Percentiles rank a stretch among this genome's conserved stretches.
Evolutionary conservation across 2,113 vertebrate species (phyloP).

Genomic region (Gasterosteus nipponicus): DNA sequence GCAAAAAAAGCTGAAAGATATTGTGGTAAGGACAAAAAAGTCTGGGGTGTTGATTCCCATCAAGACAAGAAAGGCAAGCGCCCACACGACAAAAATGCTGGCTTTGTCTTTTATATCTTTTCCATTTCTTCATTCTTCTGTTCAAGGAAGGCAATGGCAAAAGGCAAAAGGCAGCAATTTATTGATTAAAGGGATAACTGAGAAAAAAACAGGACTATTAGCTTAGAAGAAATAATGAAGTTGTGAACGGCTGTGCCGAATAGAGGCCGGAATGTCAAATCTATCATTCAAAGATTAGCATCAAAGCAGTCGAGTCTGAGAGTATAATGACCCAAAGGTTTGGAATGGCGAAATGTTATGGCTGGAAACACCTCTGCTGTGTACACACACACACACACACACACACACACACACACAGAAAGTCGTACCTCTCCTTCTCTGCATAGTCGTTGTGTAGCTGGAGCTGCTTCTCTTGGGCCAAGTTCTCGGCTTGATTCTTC

Average conservation of each 20-base stretch:
- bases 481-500: slow-evolving; percentile 95
- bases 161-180: slow-evolving; percentile 35
- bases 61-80: slow-evolving; percentile 40
- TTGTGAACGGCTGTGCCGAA: slow-evolving; percentile 37
- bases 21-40: slow-evolving; percentile 18
- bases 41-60: slow-evolving; percentile 43
- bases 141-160: background rate
- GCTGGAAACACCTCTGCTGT: slow-evolving; percentile 13
- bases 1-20: slow-evolving; percentile 21
- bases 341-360: slow-evolving; percentile 49
- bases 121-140: slow-evolving; percentile 39
- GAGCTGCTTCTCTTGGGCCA: slow-evolving; percentile 95
- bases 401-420: background rate
- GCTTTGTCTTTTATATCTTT: slow-evolving; percentile 38
- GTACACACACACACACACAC: slow-evolving; percentile 4
- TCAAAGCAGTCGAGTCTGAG: slow-evolving; percentile 32
- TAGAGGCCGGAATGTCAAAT: slow-evolving; percentile 35
- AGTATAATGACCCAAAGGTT: slow-evolving; percentile 32
- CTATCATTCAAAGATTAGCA: slow-evolving; percentile 43
- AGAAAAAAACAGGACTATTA: slow-evolving; percentile 10
- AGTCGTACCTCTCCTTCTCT: slow-evolving; percentile 89
- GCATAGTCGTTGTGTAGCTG: slow-evolving; percentile 97
- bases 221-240: slow-evolving; percentile 26
- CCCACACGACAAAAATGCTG: slow-evolving; percentile 43
- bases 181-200: slow-evolving; percentile 38